Evolutionary conservation across 2,113 vertebrate genomes (phyloP).

Genomic region (Megalops atlanticus): DNA sequence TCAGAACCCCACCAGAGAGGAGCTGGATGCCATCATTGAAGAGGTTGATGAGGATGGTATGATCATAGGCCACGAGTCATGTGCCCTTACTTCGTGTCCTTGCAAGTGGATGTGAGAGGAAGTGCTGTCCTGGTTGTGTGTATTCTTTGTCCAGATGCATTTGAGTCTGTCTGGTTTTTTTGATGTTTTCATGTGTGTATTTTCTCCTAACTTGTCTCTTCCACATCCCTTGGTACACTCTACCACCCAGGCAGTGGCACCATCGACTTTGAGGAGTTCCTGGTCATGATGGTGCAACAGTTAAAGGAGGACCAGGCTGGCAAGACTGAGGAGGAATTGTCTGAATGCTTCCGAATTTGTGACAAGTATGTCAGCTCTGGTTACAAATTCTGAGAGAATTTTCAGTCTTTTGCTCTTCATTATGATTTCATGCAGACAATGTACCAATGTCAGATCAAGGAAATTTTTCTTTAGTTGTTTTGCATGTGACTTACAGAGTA

Average conservation of each 20-base stretch:
- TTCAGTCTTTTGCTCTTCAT: background rate
- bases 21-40: slow-evolving; percentile 98
- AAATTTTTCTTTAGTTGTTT: too few species aligned
- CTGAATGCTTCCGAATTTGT: slow-evolving; percentile 94
- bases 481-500: too few species aligned
- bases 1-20: slow-evolving; percentile 95
- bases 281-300: slow-evolving; percentile 99
- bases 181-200: background rate
- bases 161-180: background rate
- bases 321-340: slow-evolving; percentile 92
- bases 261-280: slow-evolving; percentile 98
- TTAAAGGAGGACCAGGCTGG: slow-evolving; percentile 97
- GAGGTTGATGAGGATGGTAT: slow-evolving; percentile 98
- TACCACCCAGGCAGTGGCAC: slow-evolving; percentile 84
- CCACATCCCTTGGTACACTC: background rate
- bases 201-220: background rate
- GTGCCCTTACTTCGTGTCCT: background rate
- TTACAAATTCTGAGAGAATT: background rate
- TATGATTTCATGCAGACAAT: too few species aligned
- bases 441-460: too few species aligned
- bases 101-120: background rate
- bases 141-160: background rate
- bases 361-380: slow-evolving; percentile 77
- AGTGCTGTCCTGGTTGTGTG: background rate
- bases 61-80: slow-evolving; percentile 31